Base-by-base conservation (phyloP, 2,797 vertebrate species). In the Labeo calbasu region DNA sequence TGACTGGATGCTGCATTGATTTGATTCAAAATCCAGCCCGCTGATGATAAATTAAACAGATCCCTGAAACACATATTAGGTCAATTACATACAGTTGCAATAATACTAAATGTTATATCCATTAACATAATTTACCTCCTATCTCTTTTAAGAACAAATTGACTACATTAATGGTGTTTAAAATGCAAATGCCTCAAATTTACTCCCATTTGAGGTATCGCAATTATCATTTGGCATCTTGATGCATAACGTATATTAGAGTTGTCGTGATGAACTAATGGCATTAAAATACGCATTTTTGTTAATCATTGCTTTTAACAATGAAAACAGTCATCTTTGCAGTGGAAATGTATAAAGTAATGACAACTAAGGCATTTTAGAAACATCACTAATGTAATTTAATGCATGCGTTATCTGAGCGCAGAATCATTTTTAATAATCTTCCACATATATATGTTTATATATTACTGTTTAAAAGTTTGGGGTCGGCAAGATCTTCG, bases 171-270 rank as follows among this genome's bases (percentile, higher is more conserved):
- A 83, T 69, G 50, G n/a, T 48, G 73, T 83, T 83, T 69, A 77
- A 83, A 69, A 77, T 83, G 73, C 73, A 83, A 83, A 83, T 77
- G 73, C 69, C 25, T 73, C 50, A 65, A 43, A 83, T 43, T n/a
- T 36, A 65, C 61, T 25, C 9, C 63, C 23, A 77, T 83, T 69
- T 77, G 63, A 70, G 61, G 61, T 65, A 63, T 50, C 3, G 32
- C 28, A 75, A 82, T 82, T 75, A 75, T 82, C 81, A 82, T 36
- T 65, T 53, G 17, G 21, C 32, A 75, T 83, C 23, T 68, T 46
- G 28, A 83, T 76, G 48, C 21, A 63, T 66, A 55, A 68, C 23
- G 1, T 83, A 46, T 77, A 55, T 36, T 19, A 15, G n/a, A 68
- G 72, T n/a, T 32, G 43, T 48, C 61, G 21, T 8, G 25, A 50